Conservation (phyloP, 2,113 vertebrate genomes). For the Cisticola juncidis region DNA sequence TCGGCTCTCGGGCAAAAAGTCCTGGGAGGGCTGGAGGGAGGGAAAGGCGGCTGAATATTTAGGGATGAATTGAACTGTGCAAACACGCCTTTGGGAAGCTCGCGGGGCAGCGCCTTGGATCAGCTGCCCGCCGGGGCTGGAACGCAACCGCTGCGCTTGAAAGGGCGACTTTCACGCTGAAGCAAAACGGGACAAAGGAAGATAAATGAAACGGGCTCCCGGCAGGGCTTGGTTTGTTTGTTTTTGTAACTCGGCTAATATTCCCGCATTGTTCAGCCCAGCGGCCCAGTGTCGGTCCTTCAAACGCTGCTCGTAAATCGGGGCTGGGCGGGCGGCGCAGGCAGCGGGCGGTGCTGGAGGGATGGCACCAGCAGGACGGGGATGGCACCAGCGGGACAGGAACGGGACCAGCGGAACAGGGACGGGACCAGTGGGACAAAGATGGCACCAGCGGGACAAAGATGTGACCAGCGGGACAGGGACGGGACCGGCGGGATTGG, state of each 20-base stretch:
- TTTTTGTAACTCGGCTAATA: conserved; percentile 73
- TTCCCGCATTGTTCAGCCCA: conserved; percentile 63
- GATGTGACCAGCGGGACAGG: neutral
- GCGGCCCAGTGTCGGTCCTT: conserved; percentile 45
- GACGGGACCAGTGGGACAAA: no score
- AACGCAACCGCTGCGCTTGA: conserved; percentile 58
- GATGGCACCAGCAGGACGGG: neutral
- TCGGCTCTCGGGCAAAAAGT: neutral
- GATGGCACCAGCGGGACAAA: neutral
- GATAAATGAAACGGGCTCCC: conserved; percentile 67
- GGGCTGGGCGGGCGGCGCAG: conserved; percentile 9
- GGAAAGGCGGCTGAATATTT: conserved; percentile 17
- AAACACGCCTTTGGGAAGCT: conserved; percentile 50
- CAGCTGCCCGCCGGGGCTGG: conserved; percentile 61
- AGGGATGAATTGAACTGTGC: conserved; percentile 65
- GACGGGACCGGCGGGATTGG: neutral
- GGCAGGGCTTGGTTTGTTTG: conserved; percentile 68
- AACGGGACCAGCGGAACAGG: rapidly evolving
- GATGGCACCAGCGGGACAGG: no score
- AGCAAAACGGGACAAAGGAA: conserved; percentile 69
- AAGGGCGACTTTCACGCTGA: conserved; percentile 70
- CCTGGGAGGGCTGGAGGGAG: conserved; percentile 2
- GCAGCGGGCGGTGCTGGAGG: neutral
- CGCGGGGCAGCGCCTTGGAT: conserved; percentile 32
- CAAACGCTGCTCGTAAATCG: conserved; percentile 49